Evolutionary conservation across 1,140 invertebrate genomes (phyloP).

Genomic region (Saccostrea echinata): DNA sequence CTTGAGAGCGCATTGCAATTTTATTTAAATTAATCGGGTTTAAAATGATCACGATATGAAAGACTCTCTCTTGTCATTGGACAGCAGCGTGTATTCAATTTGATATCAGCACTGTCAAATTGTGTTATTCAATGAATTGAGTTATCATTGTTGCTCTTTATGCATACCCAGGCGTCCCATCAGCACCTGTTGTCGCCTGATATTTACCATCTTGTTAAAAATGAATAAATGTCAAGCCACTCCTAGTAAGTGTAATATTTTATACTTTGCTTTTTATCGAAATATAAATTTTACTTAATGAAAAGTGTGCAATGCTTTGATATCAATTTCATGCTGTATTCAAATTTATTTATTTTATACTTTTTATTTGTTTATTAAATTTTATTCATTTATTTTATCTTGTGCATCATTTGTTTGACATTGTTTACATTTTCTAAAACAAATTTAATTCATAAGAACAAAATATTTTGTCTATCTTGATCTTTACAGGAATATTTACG

Average conservation of each 20-base stretch:
- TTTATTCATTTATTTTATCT: no score
- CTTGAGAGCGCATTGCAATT: conserved; percentile 18
- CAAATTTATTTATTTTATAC: no score
- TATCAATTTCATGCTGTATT: no score
- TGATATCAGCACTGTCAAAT: conserved; percentile 22
- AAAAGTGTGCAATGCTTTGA: no score
- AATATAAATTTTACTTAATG: not conserved
- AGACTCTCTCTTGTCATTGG: conserved; percentile 14
- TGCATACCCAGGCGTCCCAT: conserved; percentile 6
- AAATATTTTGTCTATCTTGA: no score
- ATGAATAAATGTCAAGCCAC: conserved; percentile 28
- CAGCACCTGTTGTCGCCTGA: not conserved
- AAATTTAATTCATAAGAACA: no score
- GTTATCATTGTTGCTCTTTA: not conserved
- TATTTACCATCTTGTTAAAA: conserved; percentile 24
- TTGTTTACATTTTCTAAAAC: no score
- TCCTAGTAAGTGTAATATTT: conserved; percentile 5
- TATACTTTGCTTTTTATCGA: not conserved
- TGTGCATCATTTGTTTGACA: no score
- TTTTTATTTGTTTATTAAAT: no score
- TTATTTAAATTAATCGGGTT: conserved; percentile 39
- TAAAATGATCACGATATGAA: conserved; percentile 33
- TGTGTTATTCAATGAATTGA: not conserved
- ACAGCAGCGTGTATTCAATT: not conserved
- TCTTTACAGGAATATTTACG: no score